A percentile compares a stretch with the other conserved stretches of the same genome.
Conservation (phyloP, 2,797 vertebrate genomes). For the Hapalemur alaotrensis region DNA sequence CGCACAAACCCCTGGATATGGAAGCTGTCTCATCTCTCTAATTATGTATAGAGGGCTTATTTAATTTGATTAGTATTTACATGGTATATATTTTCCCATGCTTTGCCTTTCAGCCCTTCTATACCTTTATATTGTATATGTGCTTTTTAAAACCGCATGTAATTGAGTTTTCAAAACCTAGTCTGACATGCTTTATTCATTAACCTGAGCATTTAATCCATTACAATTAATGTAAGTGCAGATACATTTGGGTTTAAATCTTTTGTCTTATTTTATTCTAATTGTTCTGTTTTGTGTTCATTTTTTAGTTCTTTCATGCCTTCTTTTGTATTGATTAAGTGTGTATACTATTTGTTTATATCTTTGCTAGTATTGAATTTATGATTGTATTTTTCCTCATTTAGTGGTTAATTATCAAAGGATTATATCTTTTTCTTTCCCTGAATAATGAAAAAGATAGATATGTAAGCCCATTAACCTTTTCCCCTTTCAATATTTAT, state of each 20-base stretch:
- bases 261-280: not conserved
- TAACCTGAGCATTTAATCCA: not conserved
- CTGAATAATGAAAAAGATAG: not conserved
- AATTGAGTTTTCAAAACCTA: not conserved
- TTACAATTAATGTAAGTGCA: not conserved
- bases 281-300: not conserved
- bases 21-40: not conserved
- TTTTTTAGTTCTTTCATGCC: not conserved
- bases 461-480: not conserved
- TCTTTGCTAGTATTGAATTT: not conserved
- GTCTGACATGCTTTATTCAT: not conserved
- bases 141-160: not conserved
- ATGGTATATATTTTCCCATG: not conserved
- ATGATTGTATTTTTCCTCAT: not conserved
- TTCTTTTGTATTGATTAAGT: not conserved
- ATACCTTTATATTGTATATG: not conserved
- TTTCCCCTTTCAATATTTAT: not conserved
- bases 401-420: constrained; percentile 21
- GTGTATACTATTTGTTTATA: not conserved
- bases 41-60: not conserved
- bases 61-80: not conserved
- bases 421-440: not conserved
- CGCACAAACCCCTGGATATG: not conserved
- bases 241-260: not conserved
- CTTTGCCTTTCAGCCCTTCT: not conserved